Base-by-base conservation (phyloP, 92 coral and sea anemone species). In the Palythoa grandiflora region DNA sequence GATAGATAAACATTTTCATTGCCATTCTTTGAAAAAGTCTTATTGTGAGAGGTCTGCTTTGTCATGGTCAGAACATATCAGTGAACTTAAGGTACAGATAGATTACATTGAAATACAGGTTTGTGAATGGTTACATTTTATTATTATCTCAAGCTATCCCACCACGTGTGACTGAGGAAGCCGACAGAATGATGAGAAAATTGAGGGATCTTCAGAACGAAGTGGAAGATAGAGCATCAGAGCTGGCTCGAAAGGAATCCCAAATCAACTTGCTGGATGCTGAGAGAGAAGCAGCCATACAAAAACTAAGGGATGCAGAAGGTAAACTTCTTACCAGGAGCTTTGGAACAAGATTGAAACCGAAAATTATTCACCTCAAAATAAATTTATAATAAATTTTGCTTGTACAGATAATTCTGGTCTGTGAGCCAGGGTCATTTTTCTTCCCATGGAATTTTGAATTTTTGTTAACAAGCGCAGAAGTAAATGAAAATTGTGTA, bases 111-210 rank as follows among this genome's bases (percentile, higher is more conserved):
- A 28, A 28, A 28, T 28, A 28, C 28, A 3, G 9, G 21, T 76
- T 12, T 38, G 60, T 40, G 7, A 16, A 35, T 55, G 13, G 9
- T 15, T 76, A 7, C 36, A 68, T 1, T 37, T 37, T 73, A 21
- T 36, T 79, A 17, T 20, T 39, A 15, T 66, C 13, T 37, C 0
- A 48, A 96, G 98, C 90, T 3, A 95, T 97, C 53, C 99, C 99
- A 17, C 99, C 99, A 63, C 93, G 99, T 2, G 99, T 97, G 71
- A 97, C 98, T 5, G 99, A 97, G 88, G 99, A 97, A 65, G 99
- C 99, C 35, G 99, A 97, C 66, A 88, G 98, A 53, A 97, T 97
- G 99, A 93, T 97, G 99, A 88, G 99, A 39, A 97, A 97, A 85
- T 87, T 97, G 78, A 83, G 96, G 21, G 99, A 93, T 59, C 96